Evolutionary conservation across 1,140 invertebrate species (phyloP).

Genomic region (Drosophila seguyi): DNA sequence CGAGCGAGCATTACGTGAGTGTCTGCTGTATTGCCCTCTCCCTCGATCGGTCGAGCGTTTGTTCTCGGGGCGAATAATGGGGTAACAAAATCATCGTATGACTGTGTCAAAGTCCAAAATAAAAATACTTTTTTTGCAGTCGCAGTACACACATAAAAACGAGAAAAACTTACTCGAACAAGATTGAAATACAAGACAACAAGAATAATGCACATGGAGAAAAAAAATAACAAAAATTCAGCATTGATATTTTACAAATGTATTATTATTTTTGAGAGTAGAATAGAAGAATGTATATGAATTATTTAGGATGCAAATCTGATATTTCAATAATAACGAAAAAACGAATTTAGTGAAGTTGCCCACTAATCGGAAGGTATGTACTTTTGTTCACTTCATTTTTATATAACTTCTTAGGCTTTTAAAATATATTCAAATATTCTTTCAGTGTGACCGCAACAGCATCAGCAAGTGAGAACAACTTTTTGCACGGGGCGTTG

Average conservation of each 20-base stretch:
- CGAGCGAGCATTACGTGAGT: conserved; percentile 29
- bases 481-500: conserved; percentile 47
- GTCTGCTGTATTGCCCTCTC: conserved; percentile 15
- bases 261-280: background rate
- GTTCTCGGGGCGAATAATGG: conserved; percentile 52
- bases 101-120: conserved; percentile 82
- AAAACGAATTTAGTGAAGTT: background rate
- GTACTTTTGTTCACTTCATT: too few relatives aligned
- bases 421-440: background rate
- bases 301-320: background rate
- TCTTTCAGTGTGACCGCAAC: conserved; percentile 20
- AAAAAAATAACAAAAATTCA: background rate
- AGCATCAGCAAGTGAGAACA: conserved; percentile 35
- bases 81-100: conserved; percentile 80
- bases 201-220: conserved; percentile 19
- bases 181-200: conserved; percentile 52
- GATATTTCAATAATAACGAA: background rate
- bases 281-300: background rate
- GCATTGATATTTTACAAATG: background rate
- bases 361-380: too few relatives aligned
- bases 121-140: conserved; percentile 74
- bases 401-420: background rate
- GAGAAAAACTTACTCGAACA: conserved; percentile 56
- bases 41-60: conserved; percentile 6
- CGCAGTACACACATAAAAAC: conserved; percentile 60